Evolutionary conservation across 2,113 vertebrate genomes (phyloP), one percentile per base, ranked within the genome.

Genomic region (Trochalopteron elliotii): DNA sequence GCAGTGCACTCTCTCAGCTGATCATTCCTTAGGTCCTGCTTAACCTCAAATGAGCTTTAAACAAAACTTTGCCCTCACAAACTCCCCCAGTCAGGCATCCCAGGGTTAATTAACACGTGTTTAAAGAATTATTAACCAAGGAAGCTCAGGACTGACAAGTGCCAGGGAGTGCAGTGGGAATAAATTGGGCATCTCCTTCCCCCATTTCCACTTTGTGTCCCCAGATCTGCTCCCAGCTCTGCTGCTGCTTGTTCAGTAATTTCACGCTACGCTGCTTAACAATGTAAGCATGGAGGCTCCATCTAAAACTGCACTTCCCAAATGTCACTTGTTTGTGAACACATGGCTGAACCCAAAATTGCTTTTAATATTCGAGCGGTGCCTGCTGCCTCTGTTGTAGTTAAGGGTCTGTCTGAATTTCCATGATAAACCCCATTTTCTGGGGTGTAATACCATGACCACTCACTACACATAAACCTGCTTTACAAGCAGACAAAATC

Each of bases 271-370:
- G 16, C 87, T 37, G 83, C 97, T 69, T 53, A 13, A 97, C 97
- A 92, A 94, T 93, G 96, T 93, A 80, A 97, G 97, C 72, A 83
- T 49, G 75, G 92, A 78, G 89, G 82, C 89, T 96, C 96, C 45
- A 96, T 94, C 95, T 70, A 53, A 91, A 95, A 49, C 95, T 10
- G 86, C 86, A 67, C 94, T 96, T 97, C 97, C 97, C 97, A 96
- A 96, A 97, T 96, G 98, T 91, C 97, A 97, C 96, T 97, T 96
- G 95, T 97, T 96, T 97, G 94, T 84, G 96, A 97, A 98, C 97
- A 98, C 97, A 96, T 81, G 97, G 97, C 96, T 97, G 96, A 97
- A 44, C 94, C 96, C 84, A 42, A 97, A 97, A 98, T 95, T 97
- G 94, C 97, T 96, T 97, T 97, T 90, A 95, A 92, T 96, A 96